Evolutionary conservation across 2,113 vertebrate genomes (phyloP).

Genomic region (Pipra filicauda): DNA sequence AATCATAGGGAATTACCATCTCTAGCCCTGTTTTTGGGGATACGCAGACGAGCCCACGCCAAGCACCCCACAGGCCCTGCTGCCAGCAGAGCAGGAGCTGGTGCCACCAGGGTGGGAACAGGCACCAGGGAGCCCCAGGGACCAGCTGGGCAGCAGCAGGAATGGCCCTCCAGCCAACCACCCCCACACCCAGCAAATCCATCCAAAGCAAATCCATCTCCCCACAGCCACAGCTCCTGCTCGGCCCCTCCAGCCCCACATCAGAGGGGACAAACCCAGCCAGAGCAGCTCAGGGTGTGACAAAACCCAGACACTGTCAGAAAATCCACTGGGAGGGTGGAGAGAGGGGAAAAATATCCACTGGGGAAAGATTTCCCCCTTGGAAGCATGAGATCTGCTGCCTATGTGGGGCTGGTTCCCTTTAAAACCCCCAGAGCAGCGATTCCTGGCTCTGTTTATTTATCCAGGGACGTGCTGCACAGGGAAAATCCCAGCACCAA

Average conservation of each 20-base stretch:
- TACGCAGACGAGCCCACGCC: fast-evolving
- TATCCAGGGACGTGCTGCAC: background rate
- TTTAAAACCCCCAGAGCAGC: background rate
- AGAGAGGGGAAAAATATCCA: background rate
- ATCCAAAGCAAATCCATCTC: background rate
- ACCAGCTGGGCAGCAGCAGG: background rate
- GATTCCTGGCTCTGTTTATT: background rate
- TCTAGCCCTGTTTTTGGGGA: background rate
- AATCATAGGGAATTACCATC: background rate
- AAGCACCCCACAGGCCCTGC: fast-evolving
- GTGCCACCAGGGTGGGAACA: background rate
- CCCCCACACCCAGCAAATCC: background rate
- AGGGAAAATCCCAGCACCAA: background rate
- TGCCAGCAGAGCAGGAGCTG: background rate
- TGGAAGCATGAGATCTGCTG: background rate
- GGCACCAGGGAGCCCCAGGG: background rate
- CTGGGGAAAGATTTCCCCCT: background rate
- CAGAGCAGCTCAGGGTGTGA: background rate
- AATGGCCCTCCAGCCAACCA: background rate
- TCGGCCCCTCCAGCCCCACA: background rate
- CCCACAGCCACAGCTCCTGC: background rate
- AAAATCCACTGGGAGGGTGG: fast-evolving
- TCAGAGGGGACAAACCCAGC: background rate
- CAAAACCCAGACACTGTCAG: background rate
- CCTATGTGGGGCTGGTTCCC: background rate